Evolutionary conservation across 2,113 vertebrate species (phyloP).

Genomic region (Rhinogobius similis): DNA sequence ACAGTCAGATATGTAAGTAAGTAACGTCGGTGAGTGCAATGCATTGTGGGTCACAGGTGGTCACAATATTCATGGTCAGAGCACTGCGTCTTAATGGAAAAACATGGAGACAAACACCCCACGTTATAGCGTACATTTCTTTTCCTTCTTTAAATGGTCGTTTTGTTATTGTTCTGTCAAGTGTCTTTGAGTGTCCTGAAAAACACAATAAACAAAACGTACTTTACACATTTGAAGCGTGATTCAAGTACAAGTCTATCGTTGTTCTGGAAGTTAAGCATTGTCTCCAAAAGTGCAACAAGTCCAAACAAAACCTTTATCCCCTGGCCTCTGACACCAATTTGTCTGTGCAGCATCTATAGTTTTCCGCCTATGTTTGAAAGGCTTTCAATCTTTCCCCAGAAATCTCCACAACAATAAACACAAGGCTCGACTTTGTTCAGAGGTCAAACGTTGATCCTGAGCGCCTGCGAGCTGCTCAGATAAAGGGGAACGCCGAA

Average conservation of each 20-base stretch:
- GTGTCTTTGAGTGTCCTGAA: no score
- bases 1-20: no score
- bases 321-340: not conserved
- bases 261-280: not conserved
- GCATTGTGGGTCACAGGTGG: no score
- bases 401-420: not conserved
- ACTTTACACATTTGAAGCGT: no score
- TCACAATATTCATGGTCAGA: no score
- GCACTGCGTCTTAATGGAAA: no score
- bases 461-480: not conserved
- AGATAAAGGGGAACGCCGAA: not conserved
- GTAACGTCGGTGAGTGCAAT: no score
- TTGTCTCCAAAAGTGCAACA: not conserved
- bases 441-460: slow-evolving; percentile 3
- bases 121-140: no score
- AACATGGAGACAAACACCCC: no score
- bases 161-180: no score
- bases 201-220: no score
- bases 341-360: not conserved
- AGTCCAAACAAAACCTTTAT: not conserved
- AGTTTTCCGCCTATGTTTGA: not conserved
- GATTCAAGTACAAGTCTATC: not conserved
- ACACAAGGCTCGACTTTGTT: not conserved
- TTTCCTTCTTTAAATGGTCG: no score
- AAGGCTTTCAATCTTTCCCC: not conserved